Base-by-base conservation (phyloP, 2,113 vertebrate species). In the Neotragus moschatus region DNA sequence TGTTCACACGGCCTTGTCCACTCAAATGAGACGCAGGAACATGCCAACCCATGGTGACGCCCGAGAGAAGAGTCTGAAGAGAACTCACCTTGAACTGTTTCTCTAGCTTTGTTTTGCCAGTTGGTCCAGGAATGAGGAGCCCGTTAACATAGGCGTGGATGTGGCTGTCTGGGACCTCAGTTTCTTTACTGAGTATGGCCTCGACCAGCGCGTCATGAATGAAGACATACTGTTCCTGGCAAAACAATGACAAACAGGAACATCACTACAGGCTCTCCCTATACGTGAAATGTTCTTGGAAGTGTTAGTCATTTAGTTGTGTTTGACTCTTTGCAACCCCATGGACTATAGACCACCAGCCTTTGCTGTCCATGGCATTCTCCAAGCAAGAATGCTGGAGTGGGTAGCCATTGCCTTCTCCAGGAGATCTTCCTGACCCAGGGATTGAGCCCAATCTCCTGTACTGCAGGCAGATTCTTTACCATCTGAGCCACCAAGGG, bases 181-280 rank as follows among this genome's bases (percentile, higher is more conserved):
- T 99, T 97, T 99, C 99, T 86, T 99, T 99, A 84, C 99, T 99
- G 90, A 99, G 98, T 96, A 99, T 99, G 0, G 99, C 99, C 94
- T 99, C 99, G 0, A 99, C 99, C 98, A 99, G 23, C 1, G 99
- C 99, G 73, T 99, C 99, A 0, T 99, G 99, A 98, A 99, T 99
- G 94, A 99, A 99, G 94, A 99, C 98, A 39, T 99, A 99, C 75
- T 99, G 99, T 51, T 99, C 99, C 99, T 99, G 98, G 51, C 25
- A 94, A 98, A 98, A 96, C n/a, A 97, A 86, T n/a, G 70, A 2
- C 66, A 97, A 97, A 1, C 36, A 47, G 39, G n/a, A 63, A 39
- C 60, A 81, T 88, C 58, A 73, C 7, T 93, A 51, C 70, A 80
- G 61, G 16, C 1, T 79, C 80, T 90, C 14, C 4, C 51, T 89